These are phyloP conservation scores for Acanthosepion lycidas DNA, from an alignment of 2,888 invertebrate genomes.

Conservation along the genomic window DNA sequence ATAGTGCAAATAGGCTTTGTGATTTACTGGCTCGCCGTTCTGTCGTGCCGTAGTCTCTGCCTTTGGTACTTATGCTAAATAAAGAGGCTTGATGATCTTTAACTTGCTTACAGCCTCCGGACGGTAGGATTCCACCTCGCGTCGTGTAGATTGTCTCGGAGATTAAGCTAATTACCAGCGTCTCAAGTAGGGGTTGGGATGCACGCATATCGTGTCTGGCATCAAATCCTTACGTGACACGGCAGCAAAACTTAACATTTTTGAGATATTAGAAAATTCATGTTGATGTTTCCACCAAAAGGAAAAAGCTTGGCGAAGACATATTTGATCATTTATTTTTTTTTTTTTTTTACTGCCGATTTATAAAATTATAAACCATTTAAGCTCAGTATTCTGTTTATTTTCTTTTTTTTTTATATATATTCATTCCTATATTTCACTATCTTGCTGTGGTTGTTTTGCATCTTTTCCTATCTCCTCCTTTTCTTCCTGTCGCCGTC, in stretches of 20 bases:
- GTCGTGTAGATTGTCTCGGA: constrained; percentile 16
- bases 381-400: too few relatives aligned
- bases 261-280: constrained; percentile 20
- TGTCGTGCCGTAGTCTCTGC: too few relatives aligned
- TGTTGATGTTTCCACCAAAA: background rate
- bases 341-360: too few relatives aligned
- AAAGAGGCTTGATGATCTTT: background rate
- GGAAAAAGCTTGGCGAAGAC: background rate
- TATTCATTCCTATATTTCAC: too few relatives aligned
- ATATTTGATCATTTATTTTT: background rate
- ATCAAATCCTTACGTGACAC: background rate
- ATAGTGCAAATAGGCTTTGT: too few relatives aligned
- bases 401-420: too few relatives aligned
- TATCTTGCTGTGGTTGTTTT: too few relatives aligned
- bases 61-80: background rate
- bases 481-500: too few relatives aligned
- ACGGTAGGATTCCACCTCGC: background rate
- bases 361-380: too few relatives aligned
- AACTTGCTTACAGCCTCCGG: background rate
- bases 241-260: background rate
- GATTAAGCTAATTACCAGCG: constrained; percentile 8
- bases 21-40: too few relatives aligned
- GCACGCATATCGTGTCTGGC: constrained; percentile 33
- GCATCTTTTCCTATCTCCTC: too few relatives aligned
- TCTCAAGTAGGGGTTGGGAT: background rate